Percentiles rank a stretch among this genome's conserved stretches.
These are phyloP conservation scores for Bufo gargarizans DNA, from an alignment of 2,113 vertebrate genomes.

Conservation along the genomic window DNA sequence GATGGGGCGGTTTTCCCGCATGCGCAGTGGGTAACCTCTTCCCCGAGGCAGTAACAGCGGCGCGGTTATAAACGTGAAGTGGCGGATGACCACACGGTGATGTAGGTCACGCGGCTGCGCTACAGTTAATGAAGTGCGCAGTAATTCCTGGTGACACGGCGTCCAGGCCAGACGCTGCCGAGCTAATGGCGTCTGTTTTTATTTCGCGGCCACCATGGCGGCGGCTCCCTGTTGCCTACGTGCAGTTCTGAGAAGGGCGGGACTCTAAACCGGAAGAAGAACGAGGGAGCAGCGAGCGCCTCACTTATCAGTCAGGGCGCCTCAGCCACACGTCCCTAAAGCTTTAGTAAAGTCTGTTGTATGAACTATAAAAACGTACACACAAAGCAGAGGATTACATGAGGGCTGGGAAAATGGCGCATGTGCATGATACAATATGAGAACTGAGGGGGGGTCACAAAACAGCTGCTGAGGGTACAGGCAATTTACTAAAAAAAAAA, in stretches of 20 bases:
- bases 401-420: no score
- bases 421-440: no score
- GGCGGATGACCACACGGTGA: neutral
- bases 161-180: neutral
- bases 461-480: no score
- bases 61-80: neutral
- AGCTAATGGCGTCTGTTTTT: constrained; percentile 51
- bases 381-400: no score
- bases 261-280: constrained; percentile 29
- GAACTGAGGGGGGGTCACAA: no score
- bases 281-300: neutral
- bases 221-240: constrained; percentile 48
- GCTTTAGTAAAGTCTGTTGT: neutral
- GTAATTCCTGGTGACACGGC: neutral
- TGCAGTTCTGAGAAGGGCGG: constrained; percentile 32
- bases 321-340: neutral
- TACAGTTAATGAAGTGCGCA: neutral
- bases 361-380: no score
- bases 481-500: no score
- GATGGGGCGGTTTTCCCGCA: neutral
- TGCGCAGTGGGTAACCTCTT: neutral
- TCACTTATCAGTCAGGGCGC: no score
- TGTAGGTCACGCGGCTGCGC: neutral
- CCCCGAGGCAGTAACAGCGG: neutral
- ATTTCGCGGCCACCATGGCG: constrained; percentile 45